These are phyloP conservation scores for Myiotriccus ornatus DNA, from an alignment of 2,797 vertebrate species.

Conservation along the genomic window DNA sequence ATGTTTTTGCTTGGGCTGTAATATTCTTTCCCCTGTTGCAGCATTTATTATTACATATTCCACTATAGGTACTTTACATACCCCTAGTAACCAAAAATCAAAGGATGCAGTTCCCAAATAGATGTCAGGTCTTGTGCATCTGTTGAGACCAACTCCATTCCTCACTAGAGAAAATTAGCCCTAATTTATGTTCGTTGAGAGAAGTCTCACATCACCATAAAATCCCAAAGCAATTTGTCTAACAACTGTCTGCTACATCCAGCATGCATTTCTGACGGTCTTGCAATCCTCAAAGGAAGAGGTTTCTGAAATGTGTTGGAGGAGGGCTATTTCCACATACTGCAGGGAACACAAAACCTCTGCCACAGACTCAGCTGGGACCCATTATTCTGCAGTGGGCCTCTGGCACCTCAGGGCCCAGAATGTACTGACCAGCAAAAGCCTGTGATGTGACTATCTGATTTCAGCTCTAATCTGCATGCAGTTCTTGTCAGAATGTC, in stretches of 20 bases:
- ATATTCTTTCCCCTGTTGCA: neutral
- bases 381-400: neutral
- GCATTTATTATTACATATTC: neutral
- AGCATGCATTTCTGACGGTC: neutral
- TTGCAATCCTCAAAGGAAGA: neutral
- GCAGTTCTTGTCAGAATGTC: neutral
- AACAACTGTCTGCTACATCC: neutral
- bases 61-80: neutral
- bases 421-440: neutral
- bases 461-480: neutral
- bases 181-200: neutral
- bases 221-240: conserved; percentile 6
- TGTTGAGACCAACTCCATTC: neutral
- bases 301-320: neutral
- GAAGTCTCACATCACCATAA: neutral
- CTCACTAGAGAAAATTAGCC: neutral
- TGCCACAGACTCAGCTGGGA: neutral
- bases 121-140: neutral
- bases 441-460: neutral
- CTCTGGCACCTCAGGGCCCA: neutral
- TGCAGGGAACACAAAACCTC: neutral
- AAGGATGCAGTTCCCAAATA: neutral
- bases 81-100: neutral
- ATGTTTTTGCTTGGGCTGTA: neutral
- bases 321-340: neutral